Evolutionary conservation across 2,888 invertebrate species (phyloP).

Genomic region (Acronicta aceris): DNA sequence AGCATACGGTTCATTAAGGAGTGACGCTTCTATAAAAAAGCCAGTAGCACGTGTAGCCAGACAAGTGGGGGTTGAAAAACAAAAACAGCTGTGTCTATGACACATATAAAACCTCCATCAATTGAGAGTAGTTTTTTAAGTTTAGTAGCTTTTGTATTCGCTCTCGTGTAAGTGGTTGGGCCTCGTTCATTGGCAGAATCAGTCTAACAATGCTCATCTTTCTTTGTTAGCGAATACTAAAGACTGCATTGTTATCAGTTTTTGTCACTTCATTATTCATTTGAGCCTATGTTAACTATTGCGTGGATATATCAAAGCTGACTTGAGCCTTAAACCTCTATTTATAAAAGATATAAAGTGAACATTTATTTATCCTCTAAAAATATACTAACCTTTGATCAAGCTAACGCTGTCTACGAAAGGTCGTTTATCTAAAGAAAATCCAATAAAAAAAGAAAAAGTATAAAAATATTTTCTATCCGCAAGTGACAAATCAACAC

Average conservation of each 20-base stretch:
- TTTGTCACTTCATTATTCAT: conserved; percentile 6
- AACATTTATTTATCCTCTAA: neutral
- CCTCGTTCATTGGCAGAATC: conserved; percentile 23
- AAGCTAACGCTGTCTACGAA: neutral
- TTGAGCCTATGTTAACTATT: neutral
- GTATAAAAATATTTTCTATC: conserved; percentile 5
- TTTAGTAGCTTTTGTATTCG: conserved; percentile 25
- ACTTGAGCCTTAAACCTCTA: too few species aligned
- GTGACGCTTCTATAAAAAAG: conserved; percentile 74
- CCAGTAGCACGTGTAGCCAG: conserved; percentile 77
- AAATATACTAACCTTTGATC: conserved; percentile 8
- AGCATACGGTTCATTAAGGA: conserved; percentile 79
- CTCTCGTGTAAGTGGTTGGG: conserved; percentile 21
- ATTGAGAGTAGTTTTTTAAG: conserved; percentile 30
- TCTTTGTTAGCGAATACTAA: conserved; percentile 14
- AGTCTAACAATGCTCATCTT: conserved; percentile 1
- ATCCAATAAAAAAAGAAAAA: conserved; percentile 6
- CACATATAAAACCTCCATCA: conserved; percentile 40
- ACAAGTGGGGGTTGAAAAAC: conserved; percentile 71
- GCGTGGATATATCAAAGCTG: neutral
- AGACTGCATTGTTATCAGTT: conserved; percentile 12
- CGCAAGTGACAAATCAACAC: conserved; percentile 43
- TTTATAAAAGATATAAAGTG: too few species aligned
- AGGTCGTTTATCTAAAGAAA: conserved; percentile 8
- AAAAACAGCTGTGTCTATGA: conserved; percentile 51